Conservation (phyloP, 2,113 vertebrate genomes). For the Craseonycteris thonglongyai region DNA sequence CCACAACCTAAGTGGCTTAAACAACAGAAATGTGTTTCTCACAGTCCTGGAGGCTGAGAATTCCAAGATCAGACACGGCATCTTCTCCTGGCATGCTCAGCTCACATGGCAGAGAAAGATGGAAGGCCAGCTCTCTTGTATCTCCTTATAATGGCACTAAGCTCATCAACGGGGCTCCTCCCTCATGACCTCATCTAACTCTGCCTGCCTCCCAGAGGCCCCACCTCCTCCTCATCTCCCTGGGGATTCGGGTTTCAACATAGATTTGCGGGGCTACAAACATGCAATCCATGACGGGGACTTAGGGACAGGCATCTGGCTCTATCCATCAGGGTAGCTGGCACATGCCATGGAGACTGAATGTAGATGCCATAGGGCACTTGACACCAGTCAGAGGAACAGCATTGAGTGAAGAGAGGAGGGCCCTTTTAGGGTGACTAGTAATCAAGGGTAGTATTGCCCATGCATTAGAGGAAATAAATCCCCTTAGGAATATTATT, state of each 20-base stretch:
- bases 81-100: background rate
- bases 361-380: background rate
- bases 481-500: background rate
- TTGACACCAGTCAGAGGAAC: too few species aligned
- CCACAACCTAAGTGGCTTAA: background rate
- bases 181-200: background rate
- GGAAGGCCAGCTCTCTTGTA: background rate
- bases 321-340: background rate
- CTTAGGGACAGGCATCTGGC: background rate
- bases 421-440: background rate
- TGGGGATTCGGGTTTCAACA: background rate
- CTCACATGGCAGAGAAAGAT: background rate
- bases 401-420: background rate
- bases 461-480: background rate
- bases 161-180: background rate
- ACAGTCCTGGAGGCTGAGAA: background rate
- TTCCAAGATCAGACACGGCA: background rate
- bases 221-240: background rate
- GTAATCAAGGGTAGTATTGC: background rate
- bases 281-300: background rate
- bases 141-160: background rate
- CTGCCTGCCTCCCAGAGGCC: background rate
- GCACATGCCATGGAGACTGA: background rate
- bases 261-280: background rate
- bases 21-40: background rate